Base-by-base conservation (phyloP, 2,797 vertebrate species). In the Lophura swinhoii region DNA sequence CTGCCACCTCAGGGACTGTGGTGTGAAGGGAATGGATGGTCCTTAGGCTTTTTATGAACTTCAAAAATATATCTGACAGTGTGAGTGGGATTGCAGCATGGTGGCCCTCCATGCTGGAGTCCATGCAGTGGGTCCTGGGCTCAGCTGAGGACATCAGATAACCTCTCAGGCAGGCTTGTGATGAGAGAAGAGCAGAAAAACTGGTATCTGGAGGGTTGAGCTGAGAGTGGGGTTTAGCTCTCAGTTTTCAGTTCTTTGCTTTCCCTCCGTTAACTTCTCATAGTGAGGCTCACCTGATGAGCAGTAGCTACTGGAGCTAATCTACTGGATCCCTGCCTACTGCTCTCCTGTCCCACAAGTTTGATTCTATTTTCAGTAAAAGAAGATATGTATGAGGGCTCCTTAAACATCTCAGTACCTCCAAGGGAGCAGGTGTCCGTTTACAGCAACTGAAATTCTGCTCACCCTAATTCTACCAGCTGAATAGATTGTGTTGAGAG, bases 41-140 rank as follows among this genome's bases (percentile, higher is more conserved):
- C 18, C 16, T 60, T 39, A 24, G 44, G 33, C 8, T 56, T 66
- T 53, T 53, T 23, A 15, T 31, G 10, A 10, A 33, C 43, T 77
- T 75, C 6, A 41, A 10, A 31, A 12, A 7, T 20, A 44, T 0
- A 0, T 39, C 43, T 28, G 37, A 46, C 15, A n/a, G 26, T 18
- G 10, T 29, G 56, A 64, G 46, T 69, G 37, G n/a, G 9, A 15
- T 39, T 51, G 29, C 26, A 43, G 29, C 26, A 44, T 43, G 5
- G 10, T n/a, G 18, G 29, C 44, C 22, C 13, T 73, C 51, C 28
- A 31, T 28, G 4, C 37, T 41, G 24, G 20, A 84, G n/a, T 10
- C 41, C 23, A 17, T 10, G 49, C 10, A 83, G 41, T 24, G 49
- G 22, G 29, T 63, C 21, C 10, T 58, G 48, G 9, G n/a, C 26